These are phyloP conservation scores for Chamaetylas fuelleborni DNA, from an alignment of 2,113 vertebrate species.

Conservation along the genomic window DNA sequence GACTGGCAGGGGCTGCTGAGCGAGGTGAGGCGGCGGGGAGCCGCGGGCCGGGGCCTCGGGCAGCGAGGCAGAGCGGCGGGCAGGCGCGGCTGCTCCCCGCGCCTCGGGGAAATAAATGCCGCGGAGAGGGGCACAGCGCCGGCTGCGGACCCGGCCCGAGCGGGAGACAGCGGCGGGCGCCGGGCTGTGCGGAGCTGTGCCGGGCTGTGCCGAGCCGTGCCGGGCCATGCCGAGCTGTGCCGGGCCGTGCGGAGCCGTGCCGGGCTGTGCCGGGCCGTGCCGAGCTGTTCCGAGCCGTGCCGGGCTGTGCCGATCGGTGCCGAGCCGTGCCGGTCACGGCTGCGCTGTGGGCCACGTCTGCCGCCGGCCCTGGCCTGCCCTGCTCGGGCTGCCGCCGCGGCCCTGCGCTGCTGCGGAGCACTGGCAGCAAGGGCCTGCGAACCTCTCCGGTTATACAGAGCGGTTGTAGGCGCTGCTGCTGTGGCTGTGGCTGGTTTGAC, in stretches of 20 bases:
- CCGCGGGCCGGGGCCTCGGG: not conserved
- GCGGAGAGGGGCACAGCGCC: not conserved
- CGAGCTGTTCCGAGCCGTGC: too few relatives aligned
- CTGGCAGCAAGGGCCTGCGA: fast-evolving
- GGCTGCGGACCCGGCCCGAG: too few relatives aligned
- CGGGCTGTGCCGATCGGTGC: too few relatives aligned
- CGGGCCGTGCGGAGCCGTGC: not conserved
- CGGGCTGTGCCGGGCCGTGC: too few relatives aligned
- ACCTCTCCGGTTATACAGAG: fast-evolving
- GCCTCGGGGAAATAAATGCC: not conserved
- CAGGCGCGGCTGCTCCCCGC: not conserved
- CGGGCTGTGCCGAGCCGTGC: not conserved
- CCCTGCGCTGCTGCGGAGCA: not conserved
- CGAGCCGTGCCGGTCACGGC: not conserved
- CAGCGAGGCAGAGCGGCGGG: not conserved
- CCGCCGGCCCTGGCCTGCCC: not conserved
- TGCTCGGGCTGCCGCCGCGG: not conserved
- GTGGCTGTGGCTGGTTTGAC: not conserved
- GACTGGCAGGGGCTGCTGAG: constrained; percentile 91
- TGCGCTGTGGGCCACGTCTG: not conserved
- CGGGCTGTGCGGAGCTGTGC: too few relatives aligned
- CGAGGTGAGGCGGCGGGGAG: constrained; percentile 81
- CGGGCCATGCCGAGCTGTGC: too few relatives aligned
- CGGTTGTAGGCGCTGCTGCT: not conserved
- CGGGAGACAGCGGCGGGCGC: not conserved